These are phyloP conservation scores for Galeruca laticollis DNA, from an alignment of 2,888 invertebrate species.

Conservation along the genomic window DNA sequence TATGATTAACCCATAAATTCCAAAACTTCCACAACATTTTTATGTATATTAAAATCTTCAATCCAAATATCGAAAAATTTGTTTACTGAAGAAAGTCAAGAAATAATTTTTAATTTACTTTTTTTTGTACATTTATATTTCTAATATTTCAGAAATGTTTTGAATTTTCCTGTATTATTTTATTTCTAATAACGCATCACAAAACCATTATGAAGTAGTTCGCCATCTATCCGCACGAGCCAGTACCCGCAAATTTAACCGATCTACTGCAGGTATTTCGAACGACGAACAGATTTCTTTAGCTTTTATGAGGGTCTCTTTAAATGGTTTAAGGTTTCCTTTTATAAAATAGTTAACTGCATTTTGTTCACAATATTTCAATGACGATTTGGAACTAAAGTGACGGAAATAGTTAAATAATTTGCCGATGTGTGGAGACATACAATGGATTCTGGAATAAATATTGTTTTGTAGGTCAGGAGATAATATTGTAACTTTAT, in stretches of 20 bases:
- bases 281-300: conserved; percentile 36
- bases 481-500: no score
- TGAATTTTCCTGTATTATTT: no score
- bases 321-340: conserved; percentile 7
- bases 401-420: conserved; percentile 2
- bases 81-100: no score
- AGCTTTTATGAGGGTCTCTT: conserved; percentile 4
- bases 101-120: no score
- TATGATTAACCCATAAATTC: no score
- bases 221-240: conserved; percentile 60
- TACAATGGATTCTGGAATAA: neutral
- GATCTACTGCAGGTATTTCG: conserved; percentile 54
- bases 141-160: no score
- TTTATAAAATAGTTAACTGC: conserved; percentile 3
- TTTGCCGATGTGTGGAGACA: conserved; percentile 11
- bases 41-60: no score
- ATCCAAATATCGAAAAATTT: no score
- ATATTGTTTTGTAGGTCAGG: neutral
- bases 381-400: neutral
- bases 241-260: conserved; percentile 54
- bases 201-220: conserved; percentile 8
- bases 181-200: no score
- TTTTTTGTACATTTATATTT: no score
- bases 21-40: no score
- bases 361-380: neutral